Evolutionary conservation across 2,888 invertebrate species (phyloP).

Genomic region (Adela reaumurella): DNA sequence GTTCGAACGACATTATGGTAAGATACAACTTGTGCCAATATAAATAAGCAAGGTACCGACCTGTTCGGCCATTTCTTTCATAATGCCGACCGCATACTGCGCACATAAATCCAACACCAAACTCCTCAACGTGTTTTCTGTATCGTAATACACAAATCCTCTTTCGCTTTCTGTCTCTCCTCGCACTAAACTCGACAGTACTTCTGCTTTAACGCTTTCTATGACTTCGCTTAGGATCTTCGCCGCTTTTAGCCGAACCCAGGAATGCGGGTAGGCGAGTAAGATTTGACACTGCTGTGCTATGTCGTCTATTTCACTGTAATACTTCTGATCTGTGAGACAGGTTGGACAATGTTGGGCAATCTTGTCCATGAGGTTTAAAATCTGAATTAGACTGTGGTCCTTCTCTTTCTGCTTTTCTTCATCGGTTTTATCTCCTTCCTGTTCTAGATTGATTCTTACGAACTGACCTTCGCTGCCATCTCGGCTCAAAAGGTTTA

Average conservation of each 20-base stretch:
- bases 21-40: too few relatives aligned
- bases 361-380: slow-evolving; percentile 68
- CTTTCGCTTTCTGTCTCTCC: slow-evolving; percentile 31
- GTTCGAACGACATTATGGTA: too few relatives aligned
- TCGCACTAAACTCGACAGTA: slow-evolving; percentile 50
- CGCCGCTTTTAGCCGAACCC: slow-evolving; percentile 77
- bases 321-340: slow-evolving; percentile 46
- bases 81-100: slow-evolving; percentile 66
- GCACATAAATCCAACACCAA: slow-evolving; percentile 72
- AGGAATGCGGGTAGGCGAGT: slow-evolving; percentile 77
- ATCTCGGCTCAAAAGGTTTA: slow-evolving; percentile 45
- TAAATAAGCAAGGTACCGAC: too few relatives aligned
- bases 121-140: slow-evolving; percentile 60
- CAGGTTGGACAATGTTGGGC: slow-evolving; percentile 59
- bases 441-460: slow-evolving; percentile 40
- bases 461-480: slow-evolving; percentile 60
- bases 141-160: slow-evolving; percentile 61
- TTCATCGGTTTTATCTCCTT: slow-evolving; percentile 41
- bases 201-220: slow-evolving; percentile 57
- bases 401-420: slow-evolving; percentile 63
- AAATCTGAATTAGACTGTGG: slow-evolving; percentile 71
- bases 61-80: slow-evolving; percentile 72
- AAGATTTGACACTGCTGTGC: slow-evolving; percentile 66
- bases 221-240: slow-evolving; percentile 75
- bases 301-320: slow-evolving; percentile 52